phyloP scores from a whole-genome alignment of 1,140 invertebrate species.

The Heliconius hewitsoni region DNA sequence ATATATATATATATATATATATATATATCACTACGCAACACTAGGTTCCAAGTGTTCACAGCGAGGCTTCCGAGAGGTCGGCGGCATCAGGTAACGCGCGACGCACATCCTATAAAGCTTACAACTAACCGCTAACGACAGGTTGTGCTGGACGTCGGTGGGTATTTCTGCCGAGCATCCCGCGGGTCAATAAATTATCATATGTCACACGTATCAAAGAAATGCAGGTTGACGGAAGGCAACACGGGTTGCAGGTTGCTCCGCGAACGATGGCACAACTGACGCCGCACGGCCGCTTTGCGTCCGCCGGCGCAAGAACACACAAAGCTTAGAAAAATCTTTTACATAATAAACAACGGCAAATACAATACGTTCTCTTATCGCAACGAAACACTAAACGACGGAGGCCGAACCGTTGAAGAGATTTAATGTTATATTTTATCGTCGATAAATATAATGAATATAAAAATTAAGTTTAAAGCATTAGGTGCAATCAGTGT shows the following conservation, averaged over 20 bases:
- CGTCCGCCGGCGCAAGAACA: slow-evolving; percentile 48
- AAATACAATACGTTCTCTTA: slow-evolving; percentile 67
- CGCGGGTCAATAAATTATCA: slow-evolving; percentile 65
- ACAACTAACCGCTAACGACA: slow-evolving; percentile 54
- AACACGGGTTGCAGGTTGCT: slow-evolving; percentile 41
- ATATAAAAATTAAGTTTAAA: slow-evolving; percentile 70
- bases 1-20: no score
- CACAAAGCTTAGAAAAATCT: slow-evolving; percentile 65
- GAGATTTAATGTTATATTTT: slow-evolving; percentile 48
- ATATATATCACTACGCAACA: no score
- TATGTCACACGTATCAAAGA: slow-evolving; percentile 60
- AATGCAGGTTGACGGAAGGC: slow-evolving; percentile 50
- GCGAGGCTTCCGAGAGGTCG: slow-evolving; percentile 37
- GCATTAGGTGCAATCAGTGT: slow-evolving; percentile 71
- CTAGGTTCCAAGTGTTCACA: slow-evolving; percentile 22
- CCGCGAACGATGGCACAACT: slow-evolving; percentile 66
- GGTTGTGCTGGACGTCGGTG: slow-evolving; percentile 73
- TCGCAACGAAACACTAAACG: slow-evolving; percentile 68
- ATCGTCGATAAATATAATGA: slow-evolving; percentile 53
- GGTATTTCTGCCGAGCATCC: slow-evolving; percentile 64
- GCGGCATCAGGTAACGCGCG: slow-evolving; percentile 74
- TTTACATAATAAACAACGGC: slow-evolving; percentile 72
- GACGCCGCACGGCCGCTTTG: slow-evolving; percentile 55
- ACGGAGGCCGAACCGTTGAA: slow-evolving; percentile 64
- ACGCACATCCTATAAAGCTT: slow-evolving; percentile 71